Evolutionary conservation across 2,888 invertebrate species (phyloP).

Genomic region (Fragum fragum): DNA sequence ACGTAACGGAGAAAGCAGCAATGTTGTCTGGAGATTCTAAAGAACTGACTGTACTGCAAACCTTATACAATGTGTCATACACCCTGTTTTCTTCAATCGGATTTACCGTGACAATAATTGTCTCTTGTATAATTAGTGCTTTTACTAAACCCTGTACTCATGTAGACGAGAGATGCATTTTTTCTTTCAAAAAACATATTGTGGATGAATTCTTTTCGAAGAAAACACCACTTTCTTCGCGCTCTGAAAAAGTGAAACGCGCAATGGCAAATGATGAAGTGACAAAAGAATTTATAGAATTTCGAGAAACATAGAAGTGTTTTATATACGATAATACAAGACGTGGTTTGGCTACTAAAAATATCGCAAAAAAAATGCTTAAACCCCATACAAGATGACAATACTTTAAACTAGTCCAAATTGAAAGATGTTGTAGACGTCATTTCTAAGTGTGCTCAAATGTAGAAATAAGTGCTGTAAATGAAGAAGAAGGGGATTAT

Average conservation of each 20-base stretch:
- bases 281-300: not conserved
- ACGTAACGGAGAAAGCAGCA: not conserved
- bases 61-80: conserved; percentile 37
- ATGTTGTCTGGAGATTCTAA: not conserved
- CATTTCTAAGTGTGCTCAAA: no score
- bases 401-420: no score
- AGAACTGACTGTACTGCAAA: conserved; percentile 12
- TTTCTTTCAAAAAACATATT: conserved; percentile 35
- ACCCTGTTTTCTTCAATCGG: conserved; percentile 27
- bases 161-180: conserved; percentile 30
- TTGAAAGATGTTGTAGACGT: no score
- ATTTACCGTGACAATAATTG: conserved; percentile 19
- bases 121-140: conserved; percentile 18
- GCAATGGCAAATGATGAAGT: not conserved
- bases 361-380: no score
- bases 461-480: no score
- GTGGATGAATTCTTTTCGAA: conserved; percentile 9
- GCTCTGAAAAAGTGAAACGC: not conserved
- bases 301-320: not conserved
- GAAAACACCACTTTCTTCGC: not conserved
- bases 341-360: no score
- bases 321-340: no score
- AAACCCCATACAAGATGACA: no score
- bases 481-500: no score
- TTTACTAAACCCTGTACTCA: conserved; percentile 15